Percentiles rank a stretch among this genome's conserved stretches.
Conservation (phyloP, 2,113 vertebrate genomes). For the Poicephalus gulielmi region DNA sequence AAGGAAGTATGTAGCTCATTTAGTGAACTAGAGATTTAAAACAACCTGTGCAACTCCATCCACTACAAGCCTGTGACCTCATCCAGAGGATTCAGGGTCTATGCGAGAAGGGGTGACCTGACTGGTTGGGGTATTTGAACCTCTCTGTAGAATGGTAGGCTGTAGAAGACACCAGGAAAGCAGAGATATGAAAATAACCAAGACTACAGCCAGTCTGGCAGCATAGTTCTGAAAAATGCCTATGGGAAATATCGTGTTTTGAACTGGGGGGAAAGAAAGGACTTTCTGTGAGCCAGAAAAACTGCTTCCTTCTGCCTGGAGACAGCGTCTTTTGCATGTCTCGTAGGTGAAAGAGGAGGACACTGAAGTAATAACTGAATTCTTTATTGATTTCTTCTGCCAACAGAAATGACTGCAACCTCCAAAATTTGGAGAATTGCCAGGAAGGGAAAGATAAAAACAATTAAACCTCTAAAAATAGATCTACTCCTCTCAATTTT, state of each 20-base stretch:
- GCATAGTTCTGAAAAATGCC: background rate
- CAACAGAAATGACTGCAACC: background rate
- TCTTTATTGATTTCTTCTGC: background rate
- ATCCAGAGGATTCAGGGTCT: fast-evolving
- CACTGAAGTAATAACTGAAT: background rate
- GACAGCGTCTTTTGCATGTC: background rate
- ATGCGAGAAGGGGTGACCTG: background rate
- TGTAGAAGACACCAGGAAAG: background rate
- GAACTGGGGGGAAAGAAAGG: background rate
- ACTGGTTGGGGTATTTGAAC: background rate
- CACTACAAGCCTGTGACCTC: background rate
- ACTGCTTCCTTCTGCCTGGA: background rate
- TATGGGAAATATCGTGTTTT: background rate
- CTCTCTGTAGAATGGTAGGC: background rate
- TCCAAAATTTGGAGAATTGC: background rate
- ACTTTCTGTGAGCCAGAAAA: background rate
- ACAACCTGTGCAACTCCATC: background rate
- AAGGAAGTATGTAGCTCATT: background rate
- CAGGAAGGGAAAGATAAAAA: background rate
- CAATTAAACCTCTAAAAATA: background rate
- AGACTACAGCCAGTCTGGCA: background rate
- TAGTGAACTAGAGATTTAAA: background rate
- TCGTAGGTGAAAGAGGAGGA: background rate
- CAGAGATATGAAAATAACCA: background rate
- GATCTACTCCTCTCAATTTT: background rate